phyloP scores from a whole-genome alignment of 2,888 invertebrate species.

The Volucella zonaria region DNA sequence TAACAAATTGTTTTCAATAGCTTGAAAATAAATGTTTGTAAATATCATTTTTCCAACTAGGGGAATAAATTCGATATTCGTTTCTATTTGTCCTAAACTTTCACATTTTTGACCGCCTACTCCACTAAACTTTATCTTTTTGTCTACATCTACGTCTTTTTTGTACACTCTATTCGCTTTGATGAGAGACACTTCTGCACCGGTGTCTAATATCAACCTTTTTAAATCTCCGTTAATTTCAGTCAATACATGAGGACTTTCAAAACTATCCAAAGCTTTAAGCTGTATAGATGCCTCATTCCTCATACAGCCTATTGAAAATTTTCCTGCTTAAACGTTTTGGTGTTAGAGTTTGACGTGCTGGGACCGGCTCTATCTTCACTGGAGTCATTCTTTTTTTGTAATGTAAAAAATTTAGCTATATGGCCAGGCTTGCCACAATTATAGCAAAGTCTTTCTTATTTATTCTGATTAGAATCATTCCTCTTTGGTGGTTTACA shows the following conservation, averaged over 20 bases:
- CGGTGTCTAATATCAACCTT: constrained; percentile 21
- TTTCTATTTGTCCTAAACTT: constrained; percentile 14
- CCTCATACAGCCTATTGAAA: constrained; percentile 24
- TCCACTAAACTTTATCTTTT: constrained; percentile 19
- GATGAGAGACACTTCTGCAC: constrained; percentile 25
- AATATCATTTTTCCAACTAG: constrained; percentile 2
- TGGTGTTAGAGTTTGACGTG: constrained; percentile 8
- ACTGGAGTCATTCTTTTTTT: not conserved
- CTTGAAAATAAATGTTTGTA: not conserved
- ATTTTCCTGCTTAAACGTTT: not conserved
- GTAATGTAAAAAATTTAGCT: constrained; percentile 1
- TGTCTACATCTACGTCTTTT: constrained; percentile 20
- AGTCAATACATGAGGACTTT: not conserved
- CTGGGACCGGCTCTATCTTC: not conserved
- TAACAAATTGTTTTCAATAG: constrained; percentile 15
- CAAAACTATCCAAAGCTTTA: constrained; percentile 24
- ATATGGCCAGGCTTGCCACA: constrained; percentile 33
- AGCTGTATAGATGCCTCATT: constrained; percentile 22
- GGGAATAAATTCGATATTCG: not conserved
- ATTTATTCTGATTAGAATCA: not conserved
- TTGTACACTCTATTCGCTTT: constrained; percentile 32
- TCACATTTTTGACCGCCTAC: constrained; percentile 16
- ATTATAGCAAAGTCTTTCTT: constrained; percentile 5
- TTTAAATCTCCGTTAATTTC: constrained; percentile 1
- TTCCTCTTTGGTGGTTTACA: constrained; percentile 20